Evolutionary conservation across 2,888 invertebrate genomes (phyloP), one percentile per base, ranked within the genome.

Genomic region (Cybosia mesomella): DNA sequence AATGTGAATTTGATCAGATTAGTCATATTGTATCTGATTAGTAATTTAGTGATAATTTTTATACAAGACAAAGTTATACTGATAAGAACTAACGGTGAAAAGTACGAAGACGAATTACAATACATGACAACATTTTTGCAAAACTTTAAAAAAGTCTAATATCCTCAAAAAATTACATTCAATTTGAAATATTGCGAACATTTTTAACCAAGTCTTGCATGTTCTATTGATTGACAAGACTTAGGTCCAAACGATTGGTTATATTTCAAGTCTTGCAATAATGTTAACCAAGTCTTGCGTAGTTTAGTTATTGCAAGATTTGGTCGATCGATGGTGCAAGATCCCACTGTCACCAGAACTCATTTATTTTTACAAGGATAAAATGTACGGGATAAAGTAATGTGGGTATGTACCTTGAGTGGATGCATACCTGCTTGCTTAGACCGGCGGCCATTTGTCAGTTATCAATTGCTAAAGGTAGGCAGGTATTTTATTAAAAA

Each of bases 11-110:
- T 58, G n/a, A 21, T n/a, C 58, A 28, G 18, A 39, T 63, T 64
- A 32, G 55, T 57, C 24, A 54, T 67, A 64, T 64, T 67, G 15
- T 54, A 74, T 59, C 61, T 66, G 49, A 65, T 64, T 49, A 59
- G 58, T 43, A 64, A 9, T 49, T 49, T 49, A n/a, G 8, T 15
- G 18, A 43, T 43, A 61, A 49, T 65, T 54, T 10, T 32, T 43
- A 39, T 11, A 32, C 58, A n/a, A 32, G 15, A 15, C 36, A 9
- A 22, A 36, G 34, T 13, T 36, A 1, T 28, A 28, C 3, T 21
- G 15, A 18, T 18, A 43, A 36, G 13, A 39, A 39, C 8, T 22
- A 22, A 18, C 18, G 55, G 18, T 24, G 55, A 18, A 0, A 24
- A 59, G 22, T 22, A 24, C 22, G 32, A 21, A 28, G 54, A 61